A percentile compares a stretch with the other conserved stretches of the same genome.
Conservation (phyloP, 2,888 invertebrate genomes). For the Harpalus rubripes region DNA sequence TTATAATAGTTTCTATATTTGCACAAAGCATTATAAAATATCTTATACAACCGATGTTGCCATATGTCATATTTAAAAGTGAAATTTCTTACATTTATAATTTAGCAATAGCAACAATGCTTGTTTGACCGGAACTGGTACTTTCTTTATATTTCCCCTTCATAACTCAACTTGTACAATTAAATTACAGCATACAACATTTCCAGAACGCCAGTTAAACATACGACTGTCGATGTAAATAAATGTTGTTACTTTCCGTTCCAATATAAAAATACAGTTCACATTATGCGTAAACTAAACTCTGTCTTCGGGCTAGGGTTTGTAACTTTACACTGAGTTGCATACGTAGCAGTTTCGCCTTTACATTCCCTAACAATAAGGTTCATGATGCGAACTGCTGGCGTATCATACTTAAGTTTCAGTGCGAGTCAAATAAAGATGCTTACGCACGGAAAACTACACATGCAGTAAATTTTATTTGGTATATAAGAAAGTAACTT, state of each 20-base stretch:
- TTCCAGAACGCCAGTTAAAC: slow-evolving; percentile 41
- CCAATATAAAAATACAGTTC: slow-evolving; percentile 43
- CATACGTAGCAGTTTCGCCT: slow-evolving; percentile 1
- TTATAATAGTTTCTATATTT: too few species aligned
- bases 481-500: slow-evolving; percentile 59
- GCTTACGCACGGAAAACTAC: slow-evolving; percentile 24
- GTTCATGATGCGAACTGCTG: not conserved
- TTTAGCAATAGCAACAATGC: slow-evolving; percentile 45
- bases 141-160: slow-evolving; percentile 28
- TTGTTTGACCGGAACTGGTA: slow-evolving; percentile 36
- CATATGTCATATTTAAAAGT: slow-evolving; percentile 43
- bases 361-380: not conserved
- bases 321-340: slow-evolving; percentile 52
- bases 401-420: slow-evolving; percentile 36
- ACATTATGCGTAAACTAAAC: slow-evolving; percentile 14
- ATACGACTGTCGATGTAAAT: slow-evolving; percentile 33
- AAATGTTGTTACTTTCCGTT: slow-evolving; percentile 57
- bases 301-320: not conserved
- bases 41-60: not conserved
- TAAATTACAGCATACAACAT: slow-evolving; percentile 40
- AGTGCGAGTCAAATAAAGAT: slow-evolving; percentile 38
- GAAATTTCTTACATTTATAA: slow-evolving; percentile 21
- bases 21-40: slow-evolving; percentile 1
- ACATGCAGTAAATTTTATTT: slow-evolving; percentile 53
- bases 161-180: slow-evolving; percentile 43